A percentile compares a stretch with the other conserved stretches of the same genome.
phyloP scores from a whole-genome alignment of 2,797 vertebrate genomes.

The Megaceryle alcyon region DNA sequence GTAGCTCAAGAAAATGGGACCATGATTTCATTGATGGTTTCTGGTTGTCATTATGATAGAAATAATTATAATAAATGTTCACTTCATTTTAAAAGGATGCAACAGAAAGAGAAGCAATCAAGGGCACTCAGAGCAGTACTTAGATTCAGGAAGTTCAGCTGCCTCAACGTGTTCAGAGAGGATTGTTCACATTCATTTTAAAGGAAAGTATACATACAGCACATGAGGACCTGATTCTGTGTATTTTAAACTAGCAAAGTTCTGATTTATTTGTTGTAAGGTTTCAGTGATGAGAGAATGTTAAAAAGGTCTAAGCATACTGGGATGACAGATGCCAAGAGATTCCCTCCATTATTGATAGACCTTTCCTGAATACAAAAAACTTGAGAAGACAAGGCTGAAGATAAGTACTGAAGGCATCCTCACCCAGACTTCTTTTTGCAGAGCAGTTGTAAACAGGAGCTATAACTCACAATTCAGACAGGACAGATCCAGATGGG shows the following conservation, averaged over 20 bases:
- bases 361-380: not conserved
- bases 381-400: not conserved
- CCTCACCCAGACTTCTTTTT: not conserved
- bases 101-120: not conserved
- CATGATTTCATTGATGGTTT: not conserved
- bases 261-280: not conserved
- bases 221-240: not conserved
- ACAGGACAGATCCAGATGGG: conserved; percentile 1
- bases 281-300: not conserved
- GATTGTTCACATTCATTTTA: not conserved
- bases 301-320: not conserved
- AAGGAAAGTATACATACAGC: not conserved
- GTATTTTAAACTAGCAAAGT: not conserved
- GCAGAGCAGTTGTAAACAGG: conserved; percentile 22
- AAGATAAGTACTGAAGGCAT: not conserved
- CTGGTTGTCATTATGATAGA: not conserved
- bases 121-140: not conserved
- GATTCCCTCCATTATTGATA: not conserved
- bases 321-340: not conserved
- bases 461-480: not conserved
- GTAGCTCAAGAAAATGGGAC: not conserved
- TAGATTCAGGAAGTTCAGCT: not conserved
- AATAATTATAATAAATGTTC: not conserved
- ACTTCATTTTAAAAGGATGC: not conserved
- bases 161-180: not conserved